Base-by-base conservation (phyloP, 2,888 invertebrate species). In the Caprella mutica region DNA sequence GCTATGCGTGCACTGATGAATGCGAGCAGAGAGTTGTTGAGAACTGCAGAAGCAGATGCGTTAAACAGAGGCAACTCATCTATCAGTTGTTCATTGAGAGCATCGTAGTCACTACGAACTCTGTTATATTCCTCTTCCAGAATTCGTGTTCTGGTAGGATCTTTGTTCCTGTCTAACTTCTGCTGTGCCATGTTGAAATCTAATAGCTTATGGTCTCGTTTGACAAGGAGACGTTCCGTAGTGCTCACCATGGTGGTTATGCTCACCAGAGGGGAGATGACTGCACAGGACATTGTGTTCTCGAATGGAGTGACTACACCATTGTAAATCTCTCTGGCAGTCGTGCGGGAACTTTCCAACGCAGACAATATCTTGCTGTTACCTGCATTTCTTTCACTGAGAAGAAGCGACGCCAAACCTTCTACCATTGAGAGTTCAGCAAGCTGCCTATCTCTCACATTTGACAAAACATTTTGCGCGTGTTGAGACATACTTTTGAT, bases 41-140 rank as follows among this genome's bases (percentile, higher is more conserved):
- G 44, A 21, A 64, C 44, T 21, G 56, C 60, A 19, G 53, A 57
- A 1, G 75, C 71, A 9, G 76, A 70, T 38, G 71, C 69, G 61
- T 76, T 75, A 24, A 81, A 69, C 58, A 73, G 69, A 2, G 80
- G 81, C 40, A 81, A 70, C 67, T 81, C 80, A 66, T 79, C 78
- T 55, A 78, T 63, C 30, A 81, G 69, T 66, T 81, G 80, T 42
- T 73, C 73, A 67, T 80, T 79, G 60, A 81, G 68, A 5, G 80
- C 80, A 68, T 78, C 77, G 66, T 78, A 81, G 67, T 75, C 77
- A 57, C 72, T 75, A 69, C 76, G 57, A 1, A 77, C 74, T 35
- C 67, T 68, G 40, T 71, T 67, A 44, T 77, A 68, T 65, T 77
- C 77, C 46, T 77, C 77, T 65, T 75, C 72, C 23, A 73, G 60